phyloP scores from a whole-genome alignment of 2,888 invertebrate species.

The Barypeithes pellucidus region DNA sequence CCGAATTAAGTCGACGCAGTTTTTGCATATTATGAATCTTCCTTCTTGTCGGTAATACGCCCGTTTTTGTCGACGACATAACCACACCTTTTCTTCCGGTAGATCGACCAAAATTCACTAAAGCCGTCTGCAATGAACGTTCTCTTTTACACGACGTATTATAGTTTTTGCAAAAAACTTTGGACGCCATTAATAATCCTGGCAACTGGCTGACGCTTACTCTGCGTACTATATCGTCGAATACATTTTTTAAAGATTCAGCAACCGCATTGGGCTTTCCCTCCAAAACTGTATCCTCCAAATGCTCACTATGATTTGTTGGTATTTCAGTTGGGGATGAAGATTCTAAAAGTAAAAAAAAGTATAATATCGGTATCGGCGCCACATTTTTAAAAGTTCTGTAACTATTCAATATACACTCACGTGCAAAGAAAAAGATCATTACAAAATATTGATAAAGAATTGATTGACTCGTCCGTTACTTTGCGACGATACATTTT shows the following conservation, averaged over 20 bases:
- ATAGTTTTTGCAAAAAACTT: not conserved
- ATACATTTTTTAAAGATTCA: not conserved
- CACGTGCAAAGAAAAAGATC: too few relatives aligned
- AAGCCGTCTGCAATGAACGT: not conserved
- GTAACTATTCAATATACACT: too few relatives aligned
- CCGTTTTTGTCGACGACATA: not conserved
- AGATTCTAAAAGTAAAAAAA: too few relatives aligned
- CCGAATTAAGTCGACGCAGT: not conserved
- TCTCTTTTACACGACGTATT: not conserved
- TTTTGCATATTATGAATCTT: not conserved
- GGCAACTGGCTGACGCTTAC: not conserved
- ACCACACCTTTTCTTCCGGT: not conserved
- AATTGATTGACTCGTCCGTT: too few relatives aligned
- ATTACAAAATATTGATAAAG: too few relatives aligned
- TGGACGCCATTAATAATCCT: not conserved
- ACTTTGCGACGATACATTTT: too few relatives aligned
- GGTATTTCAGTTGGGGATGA: too few relatives aligned
- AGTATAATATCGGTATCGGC: too few relatives aligned
- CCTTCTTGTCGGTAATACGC: not conserved
- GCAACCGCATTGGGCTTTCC: not conserved
- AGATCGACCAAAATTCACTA: not conserved
- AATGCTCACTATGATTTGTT: not conserved
- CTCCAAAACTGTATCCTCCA: not conserved
- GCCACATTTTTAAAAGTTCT: too few relatives aligned
- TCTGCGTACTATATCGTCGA: not conserved